Conservation (phyloP, 2,797 vertebrate genomes). For the Psittacula derbiana region DNA sequence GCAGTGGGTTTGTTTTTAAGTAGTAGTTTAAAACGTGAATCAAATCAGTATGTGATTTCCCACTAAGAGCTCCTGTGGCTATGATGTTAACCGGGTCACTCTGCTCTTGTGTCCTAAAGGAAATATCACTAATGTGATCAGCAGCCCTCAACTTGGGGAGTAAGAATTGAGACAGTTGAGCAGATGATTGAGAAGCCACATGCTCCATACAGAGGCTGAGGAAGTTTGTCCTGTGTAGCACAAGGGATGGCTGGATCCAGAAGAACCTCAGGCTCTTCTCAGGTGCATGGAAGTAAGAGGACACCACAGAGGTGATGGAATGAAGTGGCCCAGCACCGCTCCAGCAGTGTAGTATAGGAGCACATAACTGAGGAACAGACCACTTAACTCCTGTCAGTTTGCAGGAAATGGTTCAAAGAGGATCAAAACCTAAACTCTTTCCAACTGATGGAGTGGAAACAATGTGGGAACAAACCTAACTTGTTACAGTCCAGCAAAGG, state of each 20-base stretch:
- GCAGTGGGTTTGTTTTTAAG: not conserved
- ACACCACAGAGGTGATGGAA: not conserved
- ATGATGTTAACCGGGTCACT: not conserved
- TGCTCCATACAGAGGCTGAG: fast-evolving
- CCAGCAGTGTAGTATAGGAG: not conserved
- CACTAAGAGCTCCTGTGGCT: not conserved
- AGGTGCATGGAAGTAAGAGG: not conserved
- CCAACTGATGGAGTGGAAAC: not conserved
- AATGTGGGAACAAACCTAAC: not conserved
- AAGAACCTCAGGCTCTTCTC: not conserved
- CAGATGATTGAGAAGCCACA: not conserved
- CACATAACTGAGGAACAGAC: not conserved
- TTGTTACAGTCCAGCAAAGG: not conserved
- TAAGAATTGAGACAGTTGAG: not conserved
- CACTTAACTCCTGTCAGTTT: not conserved
- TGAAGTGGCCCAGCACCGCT: not conserved
- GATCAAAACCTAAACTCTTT: not conserved
- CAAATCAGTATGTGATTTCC: not conserved
- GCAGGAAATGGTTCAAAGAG: not conserved
- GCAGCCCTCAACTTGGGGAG: not conserved
- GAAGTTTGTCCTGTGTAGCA: not conserved
- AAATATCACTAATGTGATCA: not conserved
- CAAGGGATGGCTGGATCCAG: not conserved
- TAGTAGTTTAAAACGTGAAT: not conserved
- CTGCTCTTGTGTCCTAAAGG: not conserved